Evolutionary conservation across 2,797 vertebrate species (phyloP).

Genomic region (Lophius americanus): DNA sequence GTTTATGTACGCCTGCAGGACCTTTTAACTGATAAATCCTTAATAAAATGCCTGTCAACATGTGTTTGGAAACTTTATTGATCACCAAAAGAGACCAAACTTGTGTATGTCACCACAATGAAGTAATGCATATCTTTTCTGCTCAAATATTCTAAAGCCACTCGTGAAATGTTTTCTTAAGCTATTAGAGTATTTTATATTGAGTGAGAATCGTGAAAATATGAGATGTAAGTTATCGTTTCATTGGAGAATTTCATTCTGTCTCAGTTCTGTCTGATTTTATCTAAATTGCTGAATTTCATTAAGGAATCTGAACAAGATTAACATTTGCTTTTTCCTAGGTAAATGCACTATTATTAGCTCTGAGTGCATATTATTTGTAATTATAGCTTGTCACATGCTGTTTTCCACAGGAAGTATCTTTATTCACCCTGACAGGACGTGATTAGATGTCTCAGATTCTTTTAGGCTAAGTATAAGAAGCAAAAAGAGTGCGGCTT

Average conservation of each 20-base stretch:
- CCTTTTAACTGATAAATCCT: background rate
- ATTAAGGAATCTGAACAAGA: constrained; percentile 14
- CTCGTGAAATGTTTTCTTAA: background rate
- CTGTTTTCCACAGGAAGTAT: constrained; percentile 25
- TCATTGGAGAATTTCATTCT: background rate
- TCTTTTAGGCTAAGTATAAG: constrained; percentile 17
- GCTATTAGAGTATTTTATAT: constrained; percentile 13
- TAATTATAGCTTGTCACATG: constrained; percentile 31
- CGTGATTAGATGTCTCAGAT: constrained; percentile 14
- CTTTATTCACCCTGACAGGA: constrained; percentile 24
- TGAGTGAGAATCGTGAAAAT: constrained; percentile 8
- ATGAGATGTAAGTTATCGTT: constrained; percentile 27
- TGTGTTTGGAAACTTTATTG: background rate
- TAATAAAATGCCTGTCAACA: background rate
- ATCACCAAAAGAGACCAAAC: background rate
- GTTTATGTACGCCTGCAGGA: background rate
- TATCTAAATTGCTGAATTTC: constrained; percentile 33
- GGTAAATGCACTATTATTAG: background rate
- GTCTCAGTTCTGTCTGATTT: too few relatives aligned
- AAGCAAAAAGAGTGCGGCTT: constrained; percentile 5
- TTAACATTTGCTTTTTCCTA: background rate
- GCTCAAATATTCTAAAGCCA: background rate
- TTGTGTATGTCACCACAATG: too few relatives aligned
- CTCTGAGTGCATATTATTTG: constrained; percentile 4
- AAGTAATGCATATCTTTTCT: background rate